Conservation (phyloP, 2,113 vertebrate genomes). For the Callithrix jacchus region DNA sequence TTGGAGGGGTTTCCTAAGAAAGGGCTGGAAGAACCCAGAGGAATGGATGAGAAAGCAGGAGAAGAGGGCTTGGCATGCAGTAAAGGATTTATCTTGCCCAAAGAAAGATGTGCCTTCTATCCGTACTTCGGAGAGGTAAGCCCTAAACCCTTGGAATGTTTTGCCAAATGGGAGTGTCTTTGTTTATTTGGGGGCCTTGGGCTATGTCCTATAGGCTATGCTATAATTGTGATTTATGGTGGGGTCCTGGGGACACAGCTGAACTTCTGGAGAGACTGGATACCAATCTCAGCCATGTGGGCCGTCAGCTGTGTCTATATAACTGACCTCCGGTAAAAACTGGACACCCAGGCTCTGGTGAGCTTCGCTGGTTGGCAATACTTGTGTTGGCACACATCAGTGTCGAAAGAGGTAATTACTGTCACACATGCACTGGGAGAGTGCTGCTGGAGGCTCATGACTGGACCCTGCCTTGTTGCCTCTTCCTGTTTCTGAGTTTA, state of each 20-base stretch:
- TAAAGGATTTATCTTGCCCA: not conserved
- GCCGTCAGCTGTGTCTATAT: not conserved
- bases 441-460: accelerated
- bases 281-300: not conserved
- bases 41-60: not conserved
- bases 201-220: not conserved
- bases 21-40: not conserved
- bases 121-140: not conserved
- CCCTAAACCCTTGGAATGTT: not conserved
- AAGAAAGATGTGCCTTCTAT: not conserved
- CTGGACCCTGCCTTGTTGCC: not conserved
- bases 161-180: not conserved
- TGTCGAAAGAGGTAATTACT: not conserved
- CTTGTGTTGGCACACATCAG: not conserved
- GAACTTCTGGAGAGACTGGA: not conserved
- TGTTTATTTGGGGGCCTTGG: not conserved
- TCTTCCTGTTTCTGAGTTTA: not conserved
- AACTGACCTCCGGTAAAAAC: not conserved
- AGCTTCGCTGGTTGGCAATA: not conserved
- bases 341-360: not conserved
- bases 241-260: not conserved
- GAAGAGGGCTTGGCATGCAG: not conserved
- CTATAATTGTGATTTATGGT: not conserved
- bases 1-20: not conserved
- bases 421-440: not conserved